Evolutionary conservation across 2,797 vertebrate genomes (phyloP).

Genomic region (Acanthornis magna): DNA sequence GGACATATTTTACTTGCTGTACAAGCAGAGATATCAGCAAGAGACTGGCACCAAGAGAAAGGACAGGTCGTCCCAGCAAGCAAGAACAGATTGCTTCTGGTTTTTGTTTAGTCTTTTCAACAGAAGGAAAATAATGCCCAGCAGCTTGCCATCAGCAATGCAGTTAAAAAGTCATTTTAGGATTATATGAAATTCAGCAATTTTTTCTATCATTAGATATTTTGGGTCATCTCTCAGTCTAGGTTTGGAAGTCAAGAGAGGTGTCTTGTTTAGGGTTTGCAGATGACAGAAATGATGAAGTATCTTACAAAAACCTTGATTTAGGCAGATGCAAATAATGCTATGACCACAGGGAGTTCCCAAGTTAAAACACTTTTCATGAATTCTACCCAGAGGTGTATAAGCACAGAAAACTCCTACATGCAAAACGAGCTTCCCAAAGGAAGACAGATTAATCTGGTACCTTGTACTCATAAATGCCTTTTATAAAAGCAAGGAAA

Average conservation of each 20-base stretch:
- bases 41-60: background rate
- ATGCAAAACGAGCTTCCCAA: background rate
- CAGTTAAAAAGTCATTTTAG: background rate
- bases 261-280: background rate
- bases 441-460: background rate
- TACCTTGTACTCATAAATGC: background rate
- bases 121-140: background rate
- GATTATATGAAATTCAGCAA: background rate
- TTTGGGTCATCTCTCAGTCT: background rate
- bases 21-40: background rate
- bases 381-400: background rate
- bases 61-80: background rate
- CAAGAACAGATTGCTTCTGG: background rate
- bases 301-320: background rate
- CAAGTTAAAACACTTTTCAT: background rate
- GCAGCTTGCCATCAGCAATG: background rate
- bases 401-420: background rate
- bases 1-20: background rate
- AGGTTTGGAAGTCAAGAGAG: accelerated
- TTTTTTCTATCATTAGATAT: background rate
- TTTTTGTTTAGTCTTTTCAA: background rate
- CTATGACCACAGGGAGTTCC: background rate
- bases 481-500: slow-evolving; percentile 9
- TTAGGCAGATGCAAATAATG: background rate
- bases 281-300: background rate